Evolutionary conservation across 2,888 invertebrate genomes (phyloP), one percentile per base, ranked within the genome.

Genomic region (Sphinx pinastri): DNA sequence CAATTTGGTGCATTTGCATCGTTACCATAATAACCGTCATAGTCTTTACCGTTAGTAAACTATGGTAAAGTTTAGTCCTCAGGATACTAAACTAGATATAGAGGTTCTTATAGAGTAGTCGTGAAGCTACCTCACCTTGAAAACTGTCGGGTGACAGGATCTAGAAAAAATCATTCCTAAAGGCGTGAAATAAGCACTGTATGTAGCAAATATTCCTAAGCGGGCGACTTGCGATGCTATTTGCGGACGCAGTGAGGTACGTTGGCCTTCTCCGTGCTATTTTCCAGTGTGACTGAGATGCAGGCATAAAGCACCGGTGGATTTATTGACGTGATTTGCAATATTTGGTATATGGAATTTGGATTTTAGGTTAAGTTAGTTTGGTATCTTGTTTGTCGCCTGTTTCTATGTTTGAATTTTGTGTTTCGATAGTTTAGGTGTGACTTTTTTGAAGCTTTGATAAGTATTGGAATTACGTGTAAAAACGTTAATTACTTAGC

Each of bases 211-310:
- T 88, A 87, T 85, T 84, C 87, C 86, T 86, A 88, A 88, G 87
- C 88, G 86, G 88, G 88, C 87, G 87, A 88, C 86, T 89, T 89
- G 84, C 78, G 75, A 77, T 86, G 87, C 93, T 93, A 93, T 93
- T 93, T 93, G 88, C 79, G 89, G 88, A 84, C 82, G 79, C 82
- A 83, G 82, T 81, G 82, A 81, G 83, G 91, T 92, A 88, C 92
- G 82, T 92, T 91, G 91, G 92, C 93, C 92, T 91, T 90, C 88
- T 87, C 85, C 79, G 84, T 84, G 87, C 88, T 87, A 85, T 90
- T 89, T 90, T 89, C 86, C 87, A 89, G 88, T 87, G 84, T 85
- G 81, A 81, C 80, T 38, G 76, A 80, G 83, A 80, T 86, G 85
- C 84, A 85, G 81, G 82, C 84, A 85, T 85, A 86, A 86, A 80